Evolutionary conservation across 2,888 invertebrate species (phyloP).

Genomic region (Pandemis heparana): DNA sequence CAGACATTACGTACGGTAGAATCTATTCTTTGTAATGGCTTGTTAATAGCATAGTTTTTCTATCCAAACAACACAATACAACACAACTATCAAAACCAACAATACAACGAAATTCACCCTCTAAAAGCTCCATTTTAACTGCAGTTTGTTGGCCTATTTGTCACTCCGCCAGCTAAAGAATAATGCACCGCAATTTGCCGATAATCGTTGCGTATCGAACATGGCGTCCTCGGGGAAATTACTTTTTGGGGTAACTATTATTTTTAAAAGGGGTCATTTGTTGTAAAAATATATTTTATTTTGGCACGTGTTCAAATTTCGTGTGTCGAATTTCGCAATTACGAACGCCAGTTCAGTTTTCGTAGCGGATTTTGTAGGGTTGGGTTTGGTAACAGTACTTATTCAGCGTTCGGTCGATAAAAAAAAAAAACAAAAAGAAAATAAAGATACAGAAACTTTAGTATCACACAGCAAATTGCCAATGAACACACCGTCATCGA

Average conservation of each 20-base stretch:
- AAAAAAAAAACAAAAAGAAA: too few species aligned
- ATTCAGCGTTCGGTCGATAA: too few species aligned
- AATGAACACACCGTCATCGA: not conserved
- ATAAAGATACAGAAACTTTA: too few species aligned
- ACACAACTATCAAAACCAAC: not conserved
- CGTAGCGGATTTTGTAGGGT: not conserved
- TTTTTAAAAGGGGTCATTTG: constrained; percentile 13
- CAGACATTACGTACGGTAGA: too few species aligned
- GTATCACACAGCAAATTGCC: not conserved
- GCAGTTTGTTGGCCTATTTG: constrained; percentile 22
- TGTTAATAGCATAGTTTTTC: not conserved
- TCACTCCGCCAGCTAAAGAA: constrained; percentile 5
- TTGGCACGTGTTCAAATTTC: constrained; percentile 18
- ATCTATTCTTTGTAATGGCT: not conserved
- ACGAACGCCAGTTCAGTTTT: not conserved
- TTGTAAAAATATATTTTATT: constrained; percentile 8
- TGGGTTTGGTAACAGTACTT: not conserved
- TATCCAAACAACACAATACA: not conserved
- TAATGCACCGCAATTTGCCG: constrained; percentile 12
- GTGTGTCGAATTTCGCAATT: constrained; percentile 15
- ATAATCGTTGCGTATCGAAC: constrained; percentile 23
- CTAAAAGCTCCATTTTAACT: constrained; percentile 18
- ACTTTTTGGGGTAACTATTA: constrained; percentile 20
- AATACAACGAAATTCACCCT: not conserved
- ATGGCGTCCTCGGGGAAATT: constrained; percentile 12